These are phyloP conservation scores for Tachuris rubrigastra DNA, from an alignment of 2,113 vertebrate genomes.

Conservation along the genomic window DNA sequence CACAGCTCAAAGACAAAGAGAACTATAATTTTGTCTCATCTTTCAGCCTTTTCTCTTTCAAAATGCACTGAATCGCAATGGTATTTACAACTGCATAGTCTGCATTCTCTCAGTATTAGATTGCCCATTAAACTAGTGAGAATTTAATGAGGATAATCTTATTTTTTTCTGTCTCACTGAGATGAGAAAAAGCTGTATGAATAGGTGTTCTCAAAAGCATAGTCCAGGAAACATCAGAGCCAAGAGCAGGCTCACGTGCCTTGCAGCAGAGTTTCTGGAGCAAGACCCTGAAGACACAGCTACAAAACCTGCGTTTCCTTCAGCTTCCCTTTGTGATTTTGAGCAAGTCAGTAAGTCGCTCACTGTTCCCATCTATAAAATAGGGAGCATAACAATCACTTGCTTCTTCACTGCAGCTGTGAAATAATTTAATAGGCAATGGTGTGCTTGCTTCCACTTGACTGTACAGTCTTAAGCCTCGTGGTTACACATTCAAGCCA, in stretches of 20 bases:
- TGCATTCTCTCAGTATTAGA: constrained; percentile 4
- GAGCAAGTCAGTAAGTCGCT: background rate
- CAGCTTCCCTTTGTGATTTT: background rate
- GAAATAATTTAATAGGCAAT: background rate
- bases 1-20: background rate
- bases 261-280: background rate
- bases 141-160: background rate
- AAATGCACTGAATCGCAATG: background rate
- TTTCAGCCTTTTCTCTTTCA: constrained; percentile 1
- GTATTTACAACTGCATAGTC: constrained; percentile 9
- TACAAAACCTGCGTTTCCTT: background rate
- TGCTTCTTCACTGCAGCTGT: background rate
- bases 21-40: background rate
- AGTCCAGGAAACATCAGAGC: background rate
- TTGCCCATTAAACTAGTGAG: constrained; percentile 18
- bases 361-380: background rate
- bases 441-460: background rate
- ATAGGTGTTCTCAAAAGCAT: background rate
- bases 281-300: background rate
- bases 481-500: background rate
- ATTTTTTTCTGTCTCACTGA: background rate
- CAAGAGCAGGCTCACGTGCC: background rate
- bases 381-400: background rate
- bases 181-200: background rate
- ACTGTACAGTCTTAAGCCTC: background rate